Conservation (phyloP, 2,113 vertebrate genomes). For the Neolamprologus falcicula region DNA sequence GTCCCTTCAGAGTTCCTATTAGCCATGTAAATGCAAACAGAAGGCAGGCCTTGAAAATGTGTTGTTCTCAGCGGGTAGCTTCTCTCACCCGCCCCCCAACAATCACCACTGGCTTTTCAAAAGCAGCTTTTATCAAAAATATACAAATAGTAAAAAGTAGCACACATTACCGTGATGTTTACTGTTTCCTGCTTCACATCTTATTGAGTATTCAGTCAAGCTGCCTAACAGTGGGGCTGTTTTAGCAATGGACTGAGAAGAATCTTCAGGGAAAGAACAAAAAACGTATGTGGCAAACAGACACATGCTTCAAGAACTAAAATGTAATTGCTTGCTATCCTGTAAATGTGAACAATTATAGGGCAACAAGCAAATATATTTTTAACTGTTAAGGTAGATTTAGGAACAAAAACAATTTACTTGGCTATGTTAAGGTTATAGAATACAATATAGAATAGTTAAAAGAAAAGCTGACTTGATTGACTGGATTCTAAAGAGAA, state of each 20-base stretch:
- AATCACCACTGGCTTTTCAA: not conserved
- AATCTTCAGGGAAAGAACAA: not conserved
- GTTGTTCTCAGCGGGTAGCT: not conserved
- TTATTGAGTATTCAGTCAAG: not conserved
- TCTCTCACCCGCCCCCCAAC: not conserved
- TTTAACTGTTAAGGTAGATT: not conserved
- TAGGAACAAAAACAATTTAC: not conserved
- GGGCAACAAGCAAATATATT: not conserved
- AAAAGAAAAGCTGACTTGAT: not conserved
- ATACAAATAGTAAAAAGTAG: not conserved
- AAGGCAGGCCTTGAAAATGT: not conserved
- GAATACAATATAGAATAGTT: not conserved
- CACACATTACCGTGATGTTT: not conserved
- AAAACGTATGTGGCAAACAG: not conserved
- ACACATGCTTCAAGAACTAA: not conserved
- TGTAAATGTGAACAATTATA: not conserved
- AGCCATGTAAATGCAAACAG: not conserved
- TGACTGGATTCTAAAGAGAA: not conserved
- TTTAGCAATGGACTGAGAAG: not conserved
- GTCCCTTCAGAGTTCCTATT: not conserved
- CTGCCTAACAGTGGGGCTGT: not conserved
- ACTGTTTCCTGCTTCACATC: not conserved
- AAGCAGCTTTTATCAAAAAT: not conserved
- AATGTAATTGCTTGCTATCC: not conserved
- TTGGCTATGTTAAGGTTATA: not conserved